Evolutionary conservation across 2,113 vertebrate genomes (phyloP), one percentile per base, ranked within the genome.

Genomic region (Pyxicephalus adspersus): DNA sequence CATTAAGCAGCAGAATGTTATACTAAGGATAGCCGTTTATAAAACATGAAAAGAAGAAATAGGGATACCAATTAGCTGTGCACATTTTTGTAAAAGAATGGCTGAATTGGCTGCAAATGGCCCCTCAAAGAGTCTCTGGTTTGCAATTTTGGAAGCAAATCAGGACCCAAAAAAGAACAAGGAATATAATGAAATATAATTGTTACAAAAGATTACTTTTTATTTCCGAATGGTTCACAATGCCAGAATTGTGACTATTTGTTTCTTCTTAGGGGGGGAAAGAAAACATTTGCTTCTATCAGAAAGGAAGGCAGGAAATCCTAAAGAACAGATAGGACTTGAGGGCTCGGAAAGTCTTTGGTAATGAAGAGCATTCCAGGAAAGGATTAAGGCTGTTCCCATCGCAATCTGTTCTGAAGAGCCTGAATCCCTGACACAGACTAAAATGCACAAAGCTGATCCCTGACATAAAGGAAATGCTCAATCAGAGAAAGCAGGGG

Each of bases 251-350:
- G 11, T 45, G 38, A 45, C 38, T 9, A 45, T 45, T 45, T 9
- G 38, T 45, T 45, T 9, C 5, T 6, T 45, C 38, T 45, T 45
- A 7, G 26, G 64, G 50, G 65, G 64, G 29, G 34, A 5, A 51
- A 25, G 22, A 11, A 58, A 79, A 8, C 86, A 83, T 65, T 83
- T 76, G 58, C 20, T 83, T 74, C 23, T 60, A 25, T 73, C 83
- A 84, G 64, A 60, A 64, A 60, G 66, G 60, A 83, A 88, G n/a
- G 7, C 87, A 90, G 84, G 86, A 86, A 93, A 91, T 83, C 83
- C 84, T 89, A 87, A 81, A 83, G 66, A 86, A 86, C 83, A 68
- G 51, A 52, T 58, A 84, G 80, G 83, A 86, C 72, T 85, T 84
- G 65, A 52, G 80, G 87, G 63, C 84, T 72, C 52, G 3, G 51